Base-by-base conservation (phyloP, 2,888 invertebrate species). In the Merodon equestris region DNA sequence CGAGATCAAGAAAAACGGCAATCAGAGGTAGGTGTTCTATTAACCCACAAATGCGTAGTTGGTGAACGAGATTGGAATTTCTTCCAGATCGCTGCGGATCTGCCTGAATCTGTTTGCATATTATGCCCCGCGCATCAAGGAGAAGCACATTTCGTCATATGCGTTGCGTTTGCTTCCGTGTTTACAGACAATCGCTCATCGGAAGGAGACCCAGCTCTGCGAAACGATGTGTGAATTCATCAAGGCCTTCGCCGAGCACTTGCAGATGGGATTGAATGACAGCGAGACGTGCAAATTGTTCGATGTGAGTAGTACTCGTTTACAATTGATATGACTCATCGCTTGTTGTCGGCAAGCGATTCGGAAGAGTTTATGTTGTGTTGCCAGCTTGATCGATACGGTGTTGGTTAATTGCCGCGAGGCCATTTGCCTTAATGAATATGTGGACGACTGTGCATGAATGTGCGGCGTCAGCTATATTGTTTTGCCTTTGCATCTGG, bases 1-100 rank as follows among this genome's bases (percentile, higher is more conserved):
- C 83, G 95, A 94, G 89, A 94, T 96, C 48, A 94, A 95, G 86
- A 93, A 93, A 85, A 95, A 95, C 88, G 94, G 94, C 2, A 89
- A 89, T 81, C 88, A 89, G 61, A 84, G 87, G 89, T 67, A 15
- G 10, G 48, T 18, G 9, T 58, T 4, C 13, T 14, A 9, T 9
- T 17, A 17, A 1, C 2, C 10, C 7, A 2, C 47, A 12, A 64
- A 5, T 48, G 44, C 60, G 66, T 18, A 57, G 15, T 66, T n/a
- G n/a, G n/a, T n/a, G n/a, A 13, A 1, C 34, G 9, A n/a, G 12
- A 53, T 53, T 7, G 5, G 36, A 9, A 15, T 53, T 44, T 38
- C 9, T 64, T 84, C 86, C 91, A 91, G 95, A 72, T 92, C 93
- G 36, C 87, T 96, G 51, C 90, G 94, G 82, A 94, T 94, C 53